Percentiles rank a stretch among this genome's conserved stretches.
phyloP scores from a whole-genome alignment of 2,113 vertebrate genomes.

The Fukomys damarensis region DNA sequence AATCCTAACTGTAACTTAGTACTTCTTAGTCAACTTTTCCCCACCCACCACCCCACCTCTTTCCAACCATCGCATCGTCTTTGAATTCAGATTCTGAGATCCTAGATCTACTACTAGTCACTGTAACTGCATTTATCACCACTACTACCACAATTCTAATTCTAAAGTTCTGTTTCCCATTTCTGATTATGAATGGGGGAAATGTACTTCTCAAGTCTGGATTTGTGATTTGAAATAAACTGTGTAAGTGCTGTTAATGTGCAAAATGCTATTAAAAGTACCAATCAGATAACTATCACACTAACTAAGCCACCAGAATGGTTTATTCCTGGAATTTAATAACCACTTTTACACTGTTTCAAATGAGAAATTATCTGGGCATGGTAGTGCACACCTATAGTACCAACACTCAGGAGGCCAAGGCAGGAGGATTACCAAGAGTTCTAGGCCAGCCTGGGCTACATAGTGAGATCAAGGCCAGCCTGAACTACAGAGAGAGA shows the following conservation, averaged over 20 bases:
- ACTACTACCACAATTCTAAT: not conserved
- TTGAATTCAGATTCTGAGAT: not conserved
- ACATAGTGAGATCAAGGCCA: too few species aligned
- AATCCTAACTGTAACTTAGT: not conserved
- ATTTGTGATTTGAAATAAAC: conserved; percentile 11
- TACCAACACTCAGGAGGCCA: too few species aligned
- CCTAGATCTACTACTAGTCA: not conserved
- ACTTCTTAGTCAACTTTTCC: too few species aligned
- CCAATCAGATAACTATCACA: not conserved
- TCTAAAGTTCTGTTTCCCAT: not conserved
- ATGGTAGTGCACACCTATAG: too few species aligned
- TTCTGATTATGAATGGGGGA: not conserved
- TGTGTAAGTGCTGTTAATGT: not conserved
- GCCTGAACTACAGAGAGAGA: too few species aligned
- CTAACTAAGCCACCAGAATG: not conserved
- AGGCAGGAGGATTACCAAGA: too few species aligned
- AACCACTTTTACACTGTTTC: conserved; percentile 18
- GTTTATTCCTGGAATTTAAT: conserved; percentile 6
- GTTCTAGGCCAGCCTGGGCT: too few species aligned
- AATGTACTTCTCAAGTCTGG: not conserved
- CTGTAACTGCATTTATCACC: not conserved
- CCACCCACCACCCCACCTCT: not conserved
- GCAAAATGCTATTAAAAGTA: not conserved
- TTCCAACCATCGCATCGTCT: not conserved
- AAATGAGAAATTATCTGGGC: not conserved